Conservation (phyloP, 2,797 vertebrate genomes). For the Gymnoscopelus braueri region DNA sequence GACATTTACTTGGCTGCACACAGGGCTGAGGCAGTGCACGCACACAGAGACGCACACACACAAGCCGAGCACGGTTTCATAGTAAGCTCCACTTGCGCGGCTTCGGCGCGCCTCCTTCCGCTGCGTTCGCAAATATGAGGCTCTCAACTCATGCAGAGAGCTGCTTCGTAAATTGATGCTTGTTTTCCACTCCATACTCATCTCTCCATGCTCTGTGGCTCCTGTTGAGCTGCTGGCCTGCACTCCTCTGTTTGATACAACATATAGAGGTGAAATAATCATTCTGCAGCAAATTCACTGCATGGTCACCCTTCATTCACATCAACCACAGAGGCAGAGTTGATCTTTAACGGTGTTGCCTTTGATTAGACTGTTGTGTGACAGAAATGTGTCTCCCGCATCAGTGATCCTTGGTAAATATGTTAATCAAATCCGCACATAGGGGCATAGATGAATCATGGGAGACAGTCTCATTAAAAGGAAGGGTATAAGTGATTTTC, state of each 20-base stretch:
- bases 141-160: slow-evolving; percentile 27
- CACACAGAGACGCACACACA: no score
- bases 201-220: slow-evolving; percentile 11
- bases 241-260: slow-evolving; percentile 6
- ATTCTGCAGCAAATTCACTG: slow-evolving; percentile 14
- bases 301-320: slow-evolving; percentile 18
- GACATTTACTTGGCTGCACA: no score
- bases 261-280: slow-evolving; percentile 24
- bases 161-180: slow-evolving; percentile 16
- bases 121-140: no score
- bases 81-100: no score
- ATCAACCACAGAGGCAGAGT: slow-evolving; percentile 35
- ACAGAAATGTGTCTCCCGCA: slow-evolving; percentile 35
- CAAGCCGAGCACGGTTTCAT: no score
- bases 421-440: slow-evolving; percentile 67
- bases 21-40: no score
- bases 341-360: slow-evolving; percentile 48
- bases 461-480: slow-evolving; percentile 75
- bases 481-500: no score
- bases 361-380: slow-evolving; percentile 7
- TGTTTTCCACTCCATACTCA: not conserved
- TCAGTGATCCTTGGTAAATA: slow-evolving; percentile 52
- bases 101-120: no score
- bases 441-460: slow-evolving; percentile 70
- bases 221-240: slow-evolving; percentile 16